These are phyloP conservation scores for Pristionchus entomophagus DNA, from an alignment of 2,888 invertebrate species.

Conservation along the genomic window DNA sequence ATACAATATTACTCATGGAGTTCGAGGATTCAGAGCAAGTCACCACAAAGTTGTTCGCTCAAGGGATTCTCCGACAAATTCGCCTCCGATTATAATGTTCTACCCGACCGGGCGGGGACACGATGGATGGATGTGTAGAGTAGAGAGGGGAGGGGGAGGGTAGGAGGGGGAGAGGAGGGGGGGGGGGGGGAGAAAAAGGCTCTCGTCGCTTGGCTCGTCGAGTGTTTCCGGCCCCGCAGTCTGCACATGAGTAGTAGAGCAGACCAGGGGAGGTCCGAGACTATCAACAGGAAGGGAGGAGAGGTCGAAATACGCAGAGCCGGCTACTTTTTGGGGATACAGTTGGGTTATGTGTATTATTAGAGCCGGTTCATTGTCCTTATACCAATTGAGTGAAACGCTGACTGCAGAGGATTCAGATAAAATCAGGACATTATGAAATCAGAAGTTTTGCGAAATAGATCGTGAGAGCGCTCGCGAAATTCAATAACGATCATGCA, in stretches of 20 bases:
- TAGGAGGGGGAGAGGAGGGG: background rate
- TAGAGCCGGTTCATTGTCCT: background rate
- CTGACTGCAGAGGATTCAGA: background rate
- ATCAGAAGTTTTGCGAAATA: too few relatives aligned
- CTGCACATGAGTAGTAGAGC: background rate
- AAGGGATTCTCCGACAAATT: too few relatives aligned
- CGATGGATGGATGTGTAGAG: background rate
- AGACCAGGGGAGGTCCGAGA: background rate
- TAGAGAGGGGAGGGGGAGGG: background rate
- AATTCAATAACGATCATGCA: too few relatives aligned
- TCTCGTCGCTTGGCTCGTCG: background rate
- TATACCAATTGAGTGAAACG: background rate
- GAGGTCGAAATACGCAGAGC: too few relatives aligned
- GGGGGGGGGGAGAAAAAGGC: background rate
- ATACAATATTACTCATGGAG: too few relatives aligned
- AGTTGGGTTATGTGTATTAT: too few relatives aligned
- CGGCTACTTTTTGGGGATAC: too few relatives aligned
- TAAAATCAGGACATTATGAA: background rate
- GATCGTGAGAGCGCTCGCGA: too few relatives aligned
- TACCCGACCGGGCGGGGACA: too few relatives aligned
- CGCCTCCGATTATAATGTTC: too few relatives aligned
- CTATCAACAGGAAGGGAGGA: background rate
- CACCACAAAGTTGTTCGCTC: too few relatives aligned
- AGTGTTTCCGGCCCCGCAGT: background rate
- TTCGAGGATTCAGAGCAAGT: too few relatives aligned